Base-by-base conservation (phyloP, 2,888 invertebrate genomes). In the Minunthozetes semirufus region DNA sequence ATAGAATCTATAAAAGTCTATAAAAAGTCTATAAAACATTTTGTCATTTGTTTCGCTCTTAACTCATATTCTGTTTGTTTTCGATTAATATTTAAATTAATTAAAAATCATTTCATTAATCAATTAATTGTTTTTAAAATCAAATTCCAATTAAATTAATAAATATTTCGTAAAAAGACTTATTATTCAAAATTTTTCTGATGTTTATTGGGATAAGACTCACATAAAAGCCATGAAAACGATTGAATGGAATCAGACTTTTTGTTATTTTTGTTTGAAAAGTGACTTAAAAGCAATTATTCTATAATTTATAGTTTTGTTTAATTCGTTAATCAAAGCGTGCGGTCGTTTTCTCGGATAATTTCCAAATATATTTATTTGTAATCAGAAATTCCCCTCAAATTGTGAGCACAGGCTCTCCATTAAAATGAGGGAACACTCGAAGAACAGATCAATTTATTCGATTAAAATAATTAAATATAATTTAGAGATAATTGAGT, bases 381-480 rank as follows among this genome's bases (percentile, higher is more conserved):
- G 33, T 42, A 9, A 42, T 42, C 42, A 42, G 11, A 42, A 42
- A 11, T 42, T 42, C 11, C 11, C 42, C 42, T 9, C 50, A 50
- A 48, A 48, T 17, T 19, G 2, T 50, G 42, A 42, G 13, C 42
- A 42, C 42, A n/a, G n/a, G n/a, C 11, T 42, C 11, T 42, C 8
- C 42, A 9, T 11, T 11, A 50, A 50, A 50, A 4, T 50, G 50
- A 50, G 50, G 19, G 50, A 50, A 50, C 50, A 50, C 4, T 50
- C n/a, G 50, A 50, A 19, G n/a, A 50, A 50, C 42, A 50, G 50
- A 50, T 50, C 19, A 19, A 50, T 19, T 42, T 42, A 25, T 56
- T 25, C 22, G 56, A 56, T 56, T 56, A 56, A 56, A 56, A 56
- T 56, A 56, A 56, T 56, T 56, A 56, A 56, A 56, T 56, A 56